Evolutionary conservation across 64 coral and sea anemone genomes (phyloP).

Genomic region (Porites australiensis): DNA sequence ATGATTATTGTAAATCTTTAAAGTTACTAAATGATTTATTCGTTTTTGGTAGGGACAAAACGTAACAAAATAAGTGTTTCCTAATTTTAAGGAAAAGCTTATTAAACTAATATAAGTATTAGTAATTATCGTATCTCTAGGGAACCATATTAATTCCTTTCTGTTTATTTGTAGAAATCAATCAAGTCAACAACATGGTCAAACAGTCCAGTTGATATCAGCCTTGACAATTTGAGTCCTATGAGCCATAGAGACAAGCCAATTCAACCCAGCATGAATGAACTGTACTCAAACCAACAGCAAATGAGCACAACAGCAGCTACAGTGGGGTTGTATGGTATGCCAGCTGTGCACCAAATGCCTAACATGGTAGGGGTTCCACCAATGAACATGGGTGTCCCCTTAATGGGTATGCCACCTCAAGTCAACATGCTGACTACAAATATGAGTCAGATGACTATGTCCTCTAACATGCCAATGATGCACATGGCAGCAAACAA

Average conservation of each 20-base stretch:
- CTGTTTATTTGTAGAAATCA: constrained; percentile 35
- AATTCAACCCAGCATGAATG: constrained; percentile 97
- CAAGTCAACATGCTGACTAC: constrained; percentile 78
- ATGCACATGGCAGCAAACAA: constrained; percentile 63
- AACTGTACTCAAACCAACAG: constrained; percentile 79
- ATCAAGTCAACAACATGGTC: constrained; percentile 96
- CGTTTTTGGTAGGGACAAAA: no score
- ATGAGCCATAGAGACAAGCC: constrained; percentile 86
- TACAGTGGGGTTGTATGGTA: constrained; percentile 67
- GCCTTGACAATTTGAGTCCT: constrained; percentile 91
- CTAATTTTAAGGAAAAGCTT: background rate
- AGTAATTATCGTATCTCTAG: background rate
- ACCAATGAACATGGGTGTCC: constrained; percentile 46
- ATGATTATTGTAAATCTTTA: no score
- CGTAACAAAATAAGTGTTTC: no score
- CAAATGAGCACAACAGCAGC: constrained; percentile 8
- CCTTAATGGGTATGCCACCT: constrained; percentile 60
- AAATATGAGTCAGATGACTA: constrained; percentile 85
- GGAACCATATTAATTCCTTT: background rate
- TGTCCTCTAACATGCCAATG: constrained; percentile 43
- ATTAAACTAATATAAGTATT: background rate
- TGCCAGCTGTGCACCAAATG: constrained; percentile 68
- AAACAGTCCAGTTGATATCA: constrained; percentile 96
- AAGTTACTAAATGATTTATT: no score
- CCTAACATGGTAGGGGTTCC: constrained; percentile 37